Base-by-base conservation (phyloP, 2,888 invertebrate genomes). In the Eueremaeus valkanovi region DNA sequence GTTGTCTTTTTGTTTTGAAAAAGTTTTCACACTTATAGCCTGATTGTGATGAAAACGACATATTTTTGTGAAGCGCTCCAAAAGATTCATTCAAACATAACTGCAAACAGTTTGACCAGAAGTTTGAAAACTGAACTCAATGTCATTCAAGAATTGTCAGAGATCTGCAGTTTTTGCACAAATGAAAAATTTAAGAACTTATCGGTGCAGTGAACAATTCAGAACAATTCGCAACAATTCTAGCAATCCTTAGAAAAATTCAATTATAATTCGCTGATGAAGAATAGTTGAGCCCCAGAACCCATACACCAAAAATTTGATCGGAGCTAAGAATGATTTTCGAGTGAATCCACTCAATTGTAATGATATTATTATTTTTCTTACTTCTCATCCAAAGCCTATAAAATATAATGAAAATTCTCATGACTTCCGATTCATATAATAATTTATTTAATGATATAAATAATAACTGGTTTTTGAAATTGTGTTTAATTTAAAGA, bases 71-170 rank as follows among this genome's bases (percentile, higher is more conserved):
- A 55, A 24, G 27, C 61, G 6, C 31, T 31, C 5, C 63, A 29
- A 33, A 27, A n/a, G 16, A 27, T 31, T 36, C 6, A 31, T 27
- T 16, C 16, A 33, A 63, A 63, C 63, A 63, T 63, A 63, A 33
- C 36, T 33, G 18, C 27, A 63, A 63, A 63, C 36, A 8, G 21
- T 33, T 63, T 63, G 63, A 33, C 63, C 33, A 63, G 31, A 63
- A 63, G 63, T 63, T 63, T n/a, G n/a, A 63, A 55, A 3, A 8
- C 29, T 31, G 31, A 33, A 61, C 29, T 33, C 27, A n/a, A 21
- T 63, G 63, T 63, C 31, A 63, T 55, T 55, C 13, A 13, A 55
- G 24, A 24, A 24, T 21, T 27, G 1, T n/a, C 21, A n/a, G 21
- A 55, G 21, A 24, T 21, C 21, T 55, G 55, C 55, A 55, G 55